Conservation (phyloP, 2,888 invertebrate species). For the Zaprionus lineosus region DNA sequence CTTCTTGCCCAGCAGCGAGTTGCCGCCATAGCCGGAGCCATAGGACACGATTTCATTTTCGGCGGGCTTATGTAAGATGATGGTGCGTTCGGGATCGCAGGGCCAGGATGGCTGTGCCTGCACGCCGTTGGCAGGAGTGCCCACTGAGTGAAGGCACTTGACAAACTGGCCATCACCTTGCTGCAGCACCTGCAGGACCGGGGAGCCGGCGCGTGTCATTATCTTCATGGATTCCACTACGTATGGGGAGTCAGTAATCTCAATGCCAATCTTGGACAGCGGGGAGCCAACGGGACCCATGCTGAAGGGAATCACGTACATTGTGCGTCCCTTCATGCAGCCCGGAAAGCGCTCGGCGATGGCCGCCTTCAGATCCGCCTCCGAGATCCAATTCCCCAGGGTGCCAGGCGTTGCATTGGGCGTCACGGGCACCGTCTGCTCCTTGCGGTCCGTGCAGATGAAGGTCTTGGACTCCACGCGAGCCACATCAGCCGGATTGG, state of each 20-base stretch:
- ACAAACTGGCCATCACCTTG: constrained; percentile 87
- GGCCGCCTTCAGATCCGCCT: constrained; percentile 90
- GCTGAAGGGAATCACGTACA: constrained; percentile 99
- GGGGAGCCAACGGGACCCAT: constrained; percentile 99
- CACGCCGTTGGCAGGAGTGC: constrained; percentile 86
- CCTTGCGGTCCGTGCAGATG: constrained; percentile 92
- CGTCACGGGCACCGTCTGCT: constrained; percentile 92
- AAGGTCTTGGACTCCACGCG: constrained; percentile 98
- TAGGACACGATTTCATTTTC: constrained; percentile 83
- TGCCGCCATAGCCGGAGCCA: constrained; percentile 99
- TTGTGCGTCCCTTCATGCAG: constrained; percentile 95
- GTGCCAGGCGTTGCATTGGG: constrained; percentile 91
- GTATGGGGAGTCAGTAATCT: constrained; percentile 98
- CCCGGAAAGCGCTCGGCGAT: constrained; percentile 93
- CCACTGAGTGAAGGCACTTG: constrained; percentile 97
- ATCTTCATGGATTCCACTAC: constrained; percentile 98
- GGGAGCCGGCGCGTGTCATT: constrained; percentile 95
- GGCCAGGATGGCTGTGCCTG: constrained; percentile 92
- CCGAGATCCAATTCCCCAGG: constrained; percentile 96
- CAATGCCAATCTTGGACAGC: constrained; percentile 97
- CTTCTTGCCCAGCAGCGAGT: constrained; percentile 98
- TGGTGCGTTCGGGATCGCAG: constrained; percentile 96
- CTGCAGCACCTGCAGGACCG: constrained; percentile 84
- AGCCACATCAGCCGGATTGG: constrained; percentile 98
- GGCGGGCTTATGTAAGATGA: constrained; percentile 91